Conservation (phyloP, 2,888 invertebrate species). For the Drosophila algonquin region DNA sequence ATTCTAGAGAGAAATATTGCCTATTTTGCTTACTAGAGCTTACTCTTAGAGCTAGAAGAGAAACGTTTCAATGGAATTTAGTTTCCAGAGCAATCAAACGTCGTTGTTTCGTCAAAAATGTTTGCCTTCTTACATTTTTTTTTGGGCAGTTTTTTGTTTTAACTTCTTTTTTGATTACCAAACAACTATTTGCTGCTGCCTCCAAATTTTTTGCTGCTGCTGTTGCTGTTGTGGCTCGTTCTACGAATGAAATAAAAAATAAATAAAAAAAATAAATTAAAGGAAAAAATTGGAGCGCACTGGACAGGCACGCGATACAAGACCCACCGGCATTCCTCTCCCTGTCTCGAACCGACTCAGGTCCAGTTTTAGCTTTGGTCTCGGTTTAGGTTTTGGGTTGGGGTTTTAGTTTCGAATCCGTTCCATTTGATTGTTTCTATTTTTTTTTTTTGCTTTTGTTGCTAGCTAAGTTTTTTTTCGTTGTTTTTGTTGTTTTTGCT, state of each 20-base stretch:
- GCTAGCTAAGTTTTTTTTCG: constrained; percentile 17
- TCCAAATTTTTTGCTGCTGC: constrained; percentile 27
- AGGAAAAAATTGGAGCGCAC: constrained; percentile 56
- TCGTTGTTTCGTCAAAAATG: not conserved
- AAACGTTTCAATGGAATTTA: no score
- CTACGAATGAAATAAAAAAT: constrained; percentile 48
- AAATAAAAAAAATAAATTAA: constrained; percentile 28
- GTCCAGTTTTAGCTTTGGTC: constrained; percentile 42
- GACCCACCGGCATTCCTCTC: constrained; percentile 33
- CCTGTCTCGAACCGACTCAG: constrained; percentile 28
- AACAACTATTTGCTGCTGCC: constrained; percentile 66
- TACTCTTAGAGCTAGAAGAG: no score
- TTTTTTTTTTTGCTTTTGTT: constrained; percentile 10
- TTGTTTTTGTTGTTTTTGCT: not conserved
- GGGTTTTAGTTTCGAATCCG: constrained; percentile 41
- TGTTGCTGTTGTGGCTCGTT: constrained; percentile 51
- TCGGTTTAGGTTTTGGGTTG: constrained; percentile 44
- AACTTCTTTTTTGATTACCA: constrained; percentile 70
- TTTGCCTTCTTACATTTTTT: not conserved
- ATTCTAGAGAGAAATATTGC: not conserved
- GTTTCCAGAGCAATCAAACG: not conserved
- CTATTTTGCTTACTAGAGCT: no score
- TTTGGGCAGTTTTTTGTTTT: constrained; percentile 34
- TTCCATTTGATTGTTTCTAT: constrained; percentile 52
- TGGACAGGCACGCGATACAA: constrained; percentile 51